These are phyloP conservation scores for Drosophila mulleri DNA, from an alignment of 2,888 invertebrate species.

Conservation along the genomic window DNA sequence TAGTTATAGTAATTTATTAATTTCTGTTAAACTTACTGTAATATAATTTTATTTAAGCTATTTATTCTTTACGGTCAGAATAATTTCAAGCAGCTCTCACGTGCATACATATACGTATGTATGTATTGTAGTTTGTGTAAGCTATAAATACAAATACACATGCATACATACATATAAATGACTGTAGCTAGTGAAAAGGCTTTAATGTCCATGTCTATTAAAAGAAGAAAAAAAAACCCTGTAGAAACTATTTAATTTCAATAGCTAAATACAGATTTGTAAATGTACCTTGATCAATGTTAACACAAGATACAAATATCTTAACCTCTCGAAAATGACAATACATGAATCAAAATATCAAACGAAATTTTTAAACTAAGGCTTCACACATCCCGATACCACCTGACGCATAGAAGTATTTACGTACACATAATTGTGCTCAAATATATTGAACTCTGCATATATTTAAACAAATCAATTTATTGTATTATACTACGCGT, in stretches of 20 bases:
- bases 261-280: slow-evolving; percentile 17
- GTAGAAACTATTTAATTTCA: slow-evolving; percentile 38
- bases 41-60: too few relatives aligned
- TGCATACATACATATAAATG: background rate
- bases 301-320: slow-evolving; percentile 50
- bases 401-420: slow-evolving; percentile 25
- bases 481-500: slow-evolving; percentile 29
- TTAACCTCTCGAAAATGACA: slow-evolving; percentile 73
- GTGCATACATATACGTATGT: too few relatives aligned
- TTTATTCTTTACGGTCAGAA: background rate
- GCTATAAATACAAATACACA: background rate
- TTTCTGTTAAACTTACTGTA: too few relatives aligned
- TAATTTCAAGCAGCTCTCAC: too few relatives aligned
- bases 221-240: slow-evolving; percentile 10
- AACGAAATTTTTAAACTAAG: slow-evolving; percentile 29
- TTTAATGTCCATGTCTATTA: slow-evolving; percentile 37
- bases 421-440: slow-evolving; percentile 14
- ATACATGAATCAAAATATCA: slow-evolving; percentile 26
- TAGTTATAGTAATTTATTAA: background rate
- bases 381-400: slow-evolving; percentile 32
- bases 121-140: slow-evolving; percentile 6
- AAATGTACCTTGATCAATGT: slow-evolving; percentile 41
- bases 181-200: slow-evolving; percentile 38
- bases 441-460: slow-evolving; percentile 12
- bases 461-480: background rate